phyloP scores from a whole-genome alignment of 2,797 vertebrate species.

The Furcifer pardalis region DNA sequence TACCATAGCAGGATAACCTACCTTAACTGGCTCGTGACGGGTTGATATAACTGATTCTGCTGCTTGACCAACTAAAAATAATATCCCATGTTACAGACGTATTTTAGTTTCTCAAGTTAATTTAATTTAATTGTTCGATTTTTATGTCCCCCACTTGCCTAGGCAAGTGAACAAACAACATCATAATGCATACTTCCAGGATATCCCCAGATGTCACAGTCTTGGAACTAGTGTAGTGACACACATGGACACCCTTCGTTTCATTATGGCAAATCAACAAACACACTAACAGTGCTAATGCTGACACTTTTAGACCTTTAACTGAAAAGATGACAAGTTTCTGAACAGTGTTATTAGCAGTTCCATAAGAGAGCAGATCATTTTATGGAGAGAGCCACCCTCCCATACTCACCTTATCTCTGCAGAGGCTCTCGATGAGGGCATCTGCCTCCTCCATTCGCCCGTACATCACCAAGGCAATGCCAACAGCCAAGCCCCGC shows the following conservation, averaged over 20 bases:
- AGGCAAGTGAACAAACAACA: too few species aligned
- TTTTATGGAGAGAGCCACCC: not conserved
- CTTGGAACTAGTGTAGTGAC: not conserved
- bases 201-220: not conserved
- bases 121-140: too few species aligned
- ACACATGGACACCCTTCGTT: not conserved
- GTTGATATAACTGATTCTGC: too few species aligned
- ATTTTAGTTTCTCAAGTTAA: not conserved
- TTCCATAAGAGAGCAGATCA: not conserved
- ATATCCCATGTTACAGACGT: not conserved
- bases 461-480: slow-evolving; percentile 97
- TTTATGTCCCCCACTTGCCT: too few species aligned
- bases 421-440: slow-evolving; percentile 97
- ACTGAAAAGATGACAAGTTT: not conserved
- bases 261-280: not conserved
- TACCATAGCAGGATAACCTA: too few species aligned
- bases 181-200: too few species aligned
- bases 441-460: slow-evolving; percentile 98
- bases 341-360: not conserved
- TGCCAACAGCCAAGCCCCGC: slow-evolving; percentile 94
- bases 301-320: too few species aligned
- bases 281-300: not conserved
- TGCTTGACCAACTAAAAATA: not conserved
- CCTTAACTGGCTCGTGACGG: too few species aligned
- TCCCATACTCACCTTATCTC: slow-evolving; percentile 88